Conservation (phyloP, 2,797 vertebrate genomes). For the Mus caroli region DNA sequence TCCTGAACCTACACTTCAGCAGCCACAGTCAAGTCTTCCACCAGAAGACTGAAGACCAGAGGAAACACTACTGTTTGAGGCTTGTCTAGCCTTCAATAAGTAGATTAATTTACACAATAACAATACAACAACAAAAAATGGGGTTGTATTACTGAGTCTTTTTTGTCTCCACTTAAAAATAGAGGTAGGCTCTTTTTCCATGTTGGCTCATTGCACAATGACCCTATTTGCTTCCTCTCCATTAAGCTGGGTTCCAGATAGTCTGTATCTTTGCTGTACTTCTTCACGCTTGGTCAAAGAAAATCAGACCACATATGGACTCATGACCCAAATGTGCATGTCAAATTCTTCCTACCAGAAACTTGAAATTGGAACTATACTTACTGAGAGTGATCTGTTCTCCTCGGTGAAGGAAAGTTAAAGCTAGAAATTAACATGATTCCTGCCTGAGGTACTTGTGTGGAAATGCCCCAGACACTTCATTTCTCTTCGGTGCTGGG, state of each 20-base stretch:
- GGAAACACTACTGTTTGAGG: background rate
- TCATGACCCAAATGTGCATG: background rate
- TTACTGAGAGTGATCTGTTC: slow-evolving; percentile 33
- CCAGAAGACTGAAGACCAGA: background rate
- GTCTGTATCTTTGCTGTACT: background rate
- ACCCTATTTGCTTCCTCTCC: slow-evolving; percentile 37
- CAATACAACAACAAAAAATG: background rate
- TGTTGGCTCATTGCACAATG: background rate
- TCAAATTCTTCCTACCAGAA: slow-evolving; percentile 42
- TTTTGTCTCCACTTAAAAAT: background rate
- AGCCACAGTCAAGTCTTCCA: background rate
- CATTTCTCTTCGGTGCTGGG: background rate
- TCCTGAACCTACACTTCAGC: background rate
- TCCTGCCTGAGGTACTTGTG: background rate
- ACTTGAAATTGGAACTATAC: slow-evolving; percentile 29
- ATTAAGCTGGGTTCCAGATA: background rate
- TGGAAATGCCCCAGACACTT: background rate
- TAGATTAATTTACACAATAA: background rate
- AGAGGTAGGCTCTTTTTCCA: background rate
- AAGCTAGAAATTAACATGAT: background rate
- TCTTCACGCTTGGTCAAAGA: slow-evolving; percentile 37
- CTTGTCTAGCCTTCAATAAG: background rate
- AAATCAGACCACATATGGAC: background rate
- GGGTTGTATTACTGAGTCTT: background rate
- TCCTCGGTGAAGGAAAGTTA: slow-evolving; percentile 48